Evolutionary conservation across 2,888 invertebrate genomes (phyloP).

Genomic region (Himalopsyche anomala): DNA sequence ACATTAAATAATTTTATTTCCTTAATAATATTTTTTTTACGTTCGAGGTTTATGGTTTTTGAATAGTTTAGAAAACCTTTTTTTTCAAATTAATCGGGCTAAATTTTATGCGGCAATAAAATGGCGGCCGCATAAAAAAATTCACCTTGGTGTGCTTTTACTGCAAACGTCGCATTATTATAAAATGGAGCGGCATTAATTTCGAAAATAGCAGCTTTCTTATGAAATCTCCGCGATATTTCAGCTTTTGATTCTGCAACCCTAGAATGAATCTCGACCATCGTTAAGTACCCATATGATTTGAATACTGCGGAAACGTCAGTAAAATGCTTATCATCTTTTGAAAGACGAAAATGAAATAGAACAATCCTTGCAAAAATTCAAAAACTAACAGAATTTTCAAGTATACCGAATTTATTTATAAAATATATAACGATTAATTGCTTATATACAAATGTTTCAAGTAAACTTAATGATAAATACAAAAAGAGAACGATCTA

Average conservation of each 20-base stretch:
- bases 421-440: too few relatives aligned
- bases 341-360: too few relatives aligned
- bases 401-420: too few relatives aligned
- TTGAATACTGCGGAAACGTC: background rate
- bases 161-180: conserved; percentile 12
- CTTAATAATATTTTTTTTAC: conserved; percentile 24
- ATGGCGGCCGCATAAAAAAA: conserved; percentile 23
- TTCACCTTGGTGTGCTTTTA: background rate
- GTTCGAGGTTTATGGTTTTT: background rate
- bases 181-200: background rate
- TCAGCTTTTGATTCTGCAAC: background rate
- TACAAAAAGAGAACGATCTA: too few relatives aligned
- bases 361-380: too few relatives aligned
- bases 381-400: too few relatives aligned
- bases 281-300: background rate
- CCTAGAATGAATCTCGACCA: background rate
- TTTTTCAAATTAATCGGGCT: conserved; percentile 33
- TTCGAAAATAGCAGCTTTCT: background rate
- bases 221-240: background rate
- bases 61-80: conserved; percentile 26
- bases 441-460: too few relatives aligned
- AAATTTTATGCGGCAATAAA: conserved; percentile 6
- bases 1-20: background rate
- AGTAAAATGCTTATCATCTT: too few relatives aligned
- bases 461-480: too few relatives aligned